Base-by-base conservation (phyloP, 2,888 invertebrate species). In the Auanema freiburgensis region DNA sequence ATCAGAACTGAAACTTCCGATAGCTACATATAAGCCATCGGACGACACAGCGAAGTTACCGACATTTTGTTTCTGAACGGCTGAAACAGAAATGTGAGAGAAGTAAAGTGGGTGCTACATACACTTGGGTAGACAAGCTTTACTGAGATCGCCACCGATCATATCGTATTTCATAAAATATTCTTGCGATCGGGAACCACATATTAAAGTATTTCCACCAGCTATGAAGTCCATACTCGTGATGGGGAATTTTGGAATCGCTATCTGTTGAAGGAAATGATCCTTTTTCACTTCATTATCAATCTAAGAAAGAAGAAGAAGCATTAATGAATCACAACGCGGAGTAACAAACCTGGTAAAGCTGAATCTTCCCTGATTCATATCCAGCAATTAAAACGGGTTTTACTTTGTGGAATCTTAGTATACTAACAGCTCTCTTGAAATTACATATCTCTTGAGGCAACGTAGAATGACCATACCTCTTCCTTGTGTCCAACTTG, bases 131-230 rank as follows among this genome's bases (percentile, higher is more conserved):
- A 64, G 46, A 49, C 50, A 57, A 41, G 66, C n/a, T 25, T 70
- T 65, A 0, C 63, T 65, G 4, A 66, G 59, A 51, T 65, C 40
- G 23, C 63, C 64, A 5, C 59, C 65, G 51, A 68, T 67, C 65
- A 70, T 66, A 52, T 72, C 62, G 51, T 72, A 72, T n/a, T 63
- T 51, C 70, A 72, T 70, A 16, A 72, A 52, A 52, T 72, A 70
- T 50, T 72, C 68, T 49, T 66, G 56, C 16, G 54, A 62, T 16
- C 14, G 54, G 1, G 72, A 68, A 11, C 69, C 69, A 40, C 72
- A 72, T 40, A 72, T 63, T 14, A 70, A 65, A 1, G 68, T 14
- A 11, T 65, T 64, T 14, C 68, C 66, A 24, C 60, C 53, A 25
- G 62, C 58, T 24, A 55, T 59, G 25, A 72, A 66, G 43, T 72